Conservation (phyloP, 2,113 vertebrate genomes). For the Ibidorhyncha struthersii region DNA sequence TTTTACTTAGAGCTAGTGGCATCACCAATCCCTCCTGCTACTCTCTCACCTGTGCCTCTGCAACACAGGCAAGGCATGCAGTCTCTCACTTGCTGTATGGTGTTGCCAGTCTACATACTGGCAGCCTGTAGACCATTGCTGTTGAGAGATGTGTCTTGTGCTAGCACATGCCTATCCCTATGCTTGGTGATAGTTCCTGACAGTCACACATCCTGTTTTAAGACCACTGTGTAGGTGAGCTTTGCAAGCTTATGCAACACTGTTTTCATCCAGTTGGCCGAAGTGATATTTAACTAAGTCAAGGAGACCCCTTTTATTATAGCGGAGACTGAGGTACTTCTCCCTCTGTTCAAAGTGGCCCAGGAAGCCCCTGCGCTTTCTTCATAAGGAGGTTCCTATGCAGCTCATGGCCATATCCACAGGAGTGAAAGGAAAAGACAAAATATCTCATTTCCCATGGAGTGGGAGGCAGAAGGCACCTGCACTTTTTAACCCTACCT, state of each 20-base stretch:
- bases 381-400: not conserved
- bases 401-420: not conserved
- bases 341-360: not conserved
- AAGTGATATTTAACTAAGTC: not conserved
- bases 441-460: not conserved
- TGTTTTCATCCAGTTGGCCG: not conserved
- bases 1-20: not conserved
- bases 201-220: not conserved
- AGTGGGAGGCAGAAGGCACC: not conserved
- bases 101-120: not conserved
- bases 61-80: not conserved
- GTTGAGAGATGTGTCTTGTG: not conserved
- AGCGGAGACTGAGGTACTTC: not conserved
- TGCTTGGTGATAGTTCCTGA: not conserved
- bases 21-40: not conserved
- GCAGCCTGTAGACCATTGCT: not conserved
- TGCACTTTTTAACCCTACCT: not conserved
- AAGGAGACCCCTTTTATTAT: not conserved
- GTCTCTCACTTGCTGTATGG: not conserved
- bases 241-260: not conserved
- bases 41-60: not conserved
- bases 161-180: rapidly evolving
- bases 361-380: not conserved
- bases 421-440: not conserved
- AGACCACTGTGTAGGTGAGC: no score